Evolutionary conservation across 1,140 invertebrate genomes (phyloP).

Genomic region (Sminthurides bifidus): DNA sequence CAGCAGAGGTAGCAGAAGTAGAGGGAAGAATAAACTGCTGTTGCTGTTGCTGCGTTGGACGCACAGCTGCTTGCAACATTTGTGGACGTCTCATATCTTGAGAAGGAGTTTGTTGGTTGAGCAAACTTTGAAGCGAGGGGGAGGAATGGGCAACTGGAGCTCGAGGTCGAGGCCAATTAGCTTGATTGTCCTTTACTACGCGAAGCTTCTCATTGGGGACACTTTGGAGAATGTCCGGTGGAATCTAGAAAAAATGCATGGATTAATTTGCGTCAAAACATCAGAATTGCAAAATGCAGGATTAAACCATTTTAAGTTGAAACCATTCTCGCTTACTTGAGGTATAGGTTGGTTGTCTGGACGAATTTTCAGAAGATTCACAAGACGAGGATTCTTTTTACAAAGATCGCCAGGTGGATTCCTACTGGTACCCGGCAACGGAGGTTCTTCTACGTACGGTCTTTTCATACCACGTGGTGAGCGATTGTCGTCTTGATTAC

Average conservation of each 20-base stretch:
- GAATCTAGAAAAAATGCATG: constrained; percentile 37
- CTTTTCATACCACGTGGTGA: constrained; percentile 9
- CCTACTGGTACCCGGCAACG: background rate
- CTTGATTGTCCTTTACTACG: constrained; percentile 6
- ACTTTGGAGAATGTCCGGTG: constrained; percentile 51
- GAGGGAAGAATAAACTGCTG: constrained; percentile 8
- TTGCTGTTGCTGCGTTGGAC: constrained; percentile 22
- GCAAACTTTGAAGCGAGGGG: constrained; percentile 9
- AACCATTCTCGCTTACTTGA: constrained; percentile 34
- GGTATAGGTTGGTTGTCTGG: constrained; percentile 41
- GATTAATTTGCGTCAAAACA: too few species aligned
- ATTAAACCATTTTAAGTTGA: too few species aligned
- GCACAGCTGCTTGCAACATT: too few species aligned
- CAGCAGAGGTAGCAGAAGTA: constrained; percentile 31
- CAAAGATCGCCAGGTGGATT: constrained; percentile 37
- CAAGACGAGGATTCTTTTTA: constrained; percentile 76
- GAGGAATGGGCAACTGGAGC: background rate
- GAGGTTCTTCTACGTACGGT: constrained; percentile 8
- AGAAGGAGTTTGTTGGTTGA: constrained; percentile 10
- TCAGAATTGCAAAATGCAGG: too few species aligned
- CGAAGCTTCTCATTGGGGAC: constrained; percentile 50
- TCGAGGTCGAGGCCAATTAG: background rate
- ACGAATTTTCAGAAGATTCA: constrained; percentile 64
- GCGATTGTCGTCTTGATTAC: background rate
- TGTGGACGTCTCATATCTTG: too few species aligned